Percentiles rank a stretch among this genome's conserved stretches.
Conservation (phyloP, 92 coral and sea anemone genomes). For the Heliopora coerulea region DNA sequence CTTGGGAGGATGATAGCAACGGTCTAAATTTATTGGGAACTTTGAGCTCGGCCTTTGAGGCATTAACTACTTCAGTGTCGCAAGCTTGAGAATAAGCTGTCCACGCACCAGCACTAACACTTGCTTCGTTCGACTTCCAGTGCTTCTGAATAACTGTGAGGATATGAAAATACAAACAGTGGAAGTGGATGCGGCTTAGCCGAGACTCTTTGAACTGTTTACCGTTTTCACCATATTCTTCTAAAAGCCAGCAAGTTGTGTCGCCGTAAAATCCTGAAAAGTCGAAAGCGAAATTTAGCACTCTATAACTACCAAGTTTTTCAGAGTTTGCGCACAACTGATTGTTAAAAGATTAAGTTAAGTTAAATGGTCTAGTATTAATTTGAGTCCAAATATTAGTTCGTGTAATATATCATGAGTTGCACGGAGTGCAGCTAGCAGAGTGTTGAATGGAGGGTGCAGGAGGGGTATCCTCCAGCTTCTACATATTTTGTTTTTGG, state of each 20-base stretch:
- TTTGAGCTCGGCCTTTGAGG: conserved; percentile 17
- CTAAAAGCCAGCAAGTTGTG: conserved; percentile 27
- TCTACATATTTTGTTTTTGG: no score
- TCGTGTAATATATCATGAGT: no score
- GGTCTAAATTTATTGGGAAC: conserved; percentile 10
- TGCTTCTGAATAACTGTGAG: conserved; percentile 10
- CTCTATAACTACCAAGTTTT: no score
- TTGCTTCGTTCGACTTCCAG: conserved; percentile 32
- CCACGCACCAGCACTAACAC: conserved; percentile 29
- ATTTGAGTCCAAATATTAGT: no score
- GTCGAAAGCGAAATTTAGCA: no score
- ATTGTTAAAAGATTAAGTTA: no score
- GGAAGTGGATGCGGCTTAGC: conserved; percentile 34
- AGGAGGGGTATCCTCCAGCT: no score
- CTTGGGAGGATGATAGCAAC: conserved; percentile 7
- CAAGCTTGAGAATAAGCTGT: conserved; percentile 42
- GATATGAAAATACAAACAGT: conserved; percentile 25
- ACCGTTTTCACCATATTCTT: conserved; percentile 22
- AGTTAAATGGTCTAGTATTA: no score
- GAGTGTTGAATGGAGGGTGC: no score
- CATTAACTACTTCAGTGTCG: conserved; percentile 7
- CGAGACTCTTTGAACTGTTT: background rate
- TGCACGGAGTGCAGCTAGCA: no score
- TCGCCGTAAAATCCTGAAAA: conserved; percentile 36
- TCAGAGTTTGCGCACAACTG: no score